Conservation (phyloP, 2,113 vertebrate genomes). For the Lampris megalopsis region DNA sequence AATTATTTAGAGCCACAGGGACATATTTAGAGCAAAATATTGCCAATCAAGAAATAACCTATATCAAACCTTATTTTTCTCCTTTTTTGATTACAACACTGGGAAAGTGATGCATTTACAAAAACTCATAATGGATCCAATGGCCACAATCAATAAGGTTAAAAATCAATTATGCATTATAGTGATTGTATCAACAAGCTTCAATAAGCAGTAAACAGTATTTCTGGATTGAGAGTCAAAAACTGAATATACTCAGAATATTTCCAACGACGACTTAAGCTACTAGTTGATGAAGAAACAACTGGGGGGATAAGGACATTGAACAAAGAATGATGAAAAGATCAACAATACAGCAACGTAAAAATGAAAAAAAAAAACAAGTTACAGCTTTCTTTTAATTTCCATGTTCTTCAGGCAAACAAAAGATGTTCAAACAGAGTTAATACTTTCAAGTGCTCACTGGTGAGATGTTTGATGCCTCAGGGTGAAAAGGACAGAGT, state of each 20-base stretch:
- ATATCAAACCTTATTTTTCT: slow-evolving; percentile 43
- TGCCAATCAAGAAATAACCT: slow-evolving; percentile 38
- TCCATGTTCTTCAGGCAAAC: slow-evolving; percentile 49
- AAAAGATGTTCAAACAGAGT: slow-evolving; percentile 54
- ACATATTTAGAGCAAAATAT: background rate
- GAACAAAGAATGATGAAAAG: slow-evolving; percentile 37
- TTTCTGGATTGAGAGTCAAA: slow-evolving; percentile 38
- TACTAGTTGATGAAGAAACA: slow-evolving; percentile 23
- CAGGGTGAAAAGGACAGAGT: background rate
- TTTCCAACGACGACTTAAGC: slow-evolving; percentile 45
- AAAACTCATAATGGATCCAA: slow-evolving; percentile 61
- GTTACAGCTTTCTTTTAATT: slow-evolving; percentile 26
- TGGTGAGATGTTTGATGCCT: slow-evolving; percentile 21
- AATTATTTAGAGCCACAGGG: too few relatives aligned
- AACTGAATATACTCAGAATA: slow-evolving; percentile 45
- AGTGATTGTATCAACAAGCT: slow-evolving; percentile 42
- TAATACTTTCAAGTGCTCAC: slow-evolving; percentile 22
- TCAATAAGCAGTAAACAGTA: slow-evolving; percentile 21
- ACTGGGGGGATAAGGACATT: background rate
- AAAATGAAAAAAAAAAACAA: background rate
- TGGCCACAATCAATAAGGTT: slow-evolving; percentile 64
- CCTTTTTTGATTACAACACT: background rate
- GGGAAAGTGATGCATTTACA: slow-evolving; percentile 32
- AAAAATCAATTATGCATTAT: slow-evolving; percentile 64
- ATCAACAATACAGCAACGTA: slow-evolving; percentile 7